These are phyloP conservation scores for Hecatera dysodea DNA, from an alignment of 2,888 invertebrate genomes.

Conservation along the genomic window DNA sequence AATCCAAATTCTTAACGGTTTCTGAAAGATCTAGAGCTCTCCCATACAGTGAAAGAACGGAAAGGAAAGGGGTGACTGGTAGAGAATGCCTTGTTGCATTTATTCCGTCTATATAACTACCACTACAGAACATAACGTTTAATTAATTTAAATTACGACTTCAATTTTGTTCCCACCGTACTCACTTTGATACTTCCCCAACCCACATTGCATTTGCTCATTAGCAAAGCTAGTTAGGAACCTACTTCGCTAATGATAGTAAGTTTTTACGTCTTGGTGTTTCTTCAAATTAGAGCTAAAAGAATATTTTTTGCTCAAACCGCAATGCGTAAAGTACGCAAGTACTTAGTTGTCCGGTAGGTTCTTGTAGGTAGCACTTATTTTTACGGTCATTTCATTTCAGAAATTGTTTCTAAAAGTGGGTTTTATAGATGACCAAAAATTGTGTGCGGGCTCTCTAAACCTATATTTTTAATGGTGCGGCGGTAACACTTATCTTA, in stretches of 20 bases:
- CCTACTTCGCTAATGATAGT: slow-evolving; percentile 7
- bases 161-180: too few relatives aligned
- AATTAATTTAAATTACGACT: too few relatives aligned
- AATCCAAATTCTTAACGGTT: background rate
- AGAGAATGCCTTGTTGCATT: too few relatives aligned
- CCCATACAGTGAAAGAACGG: background rate
- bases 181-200: too few relatives aligned
- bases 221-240: background rate
- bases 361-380: background rate
- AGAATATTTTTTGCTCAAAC: background rate
- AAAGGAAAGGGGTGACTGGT: too few relatives aligned
- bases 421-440: slow-evolving; percentile 23
- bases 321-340: slow-evolving; percentile 6
- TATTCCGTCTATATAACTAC: too few relatives aligned
- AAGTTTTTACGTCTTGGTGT: background rate
- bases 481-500: slow-evolving; percentile 6
- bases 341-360: background rate
- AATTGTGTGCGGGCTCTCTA: background rate
- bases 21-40: background rate
- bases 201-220: background rate
- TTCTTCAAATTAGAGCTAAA: background rate
- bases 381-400: slow-evolving; percentile 29
- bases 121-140: too few relatives aligned
- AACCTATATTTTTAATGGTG: slow-evolving; percentile 13
- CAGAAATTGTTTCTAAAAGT: slow-evolving; percentile 4